These are phyloP conservation scores for Centruroides vittatus DNA, from an alignment of 1,140 invertebrate genomes.

Conservation along the genomic window DNA sequence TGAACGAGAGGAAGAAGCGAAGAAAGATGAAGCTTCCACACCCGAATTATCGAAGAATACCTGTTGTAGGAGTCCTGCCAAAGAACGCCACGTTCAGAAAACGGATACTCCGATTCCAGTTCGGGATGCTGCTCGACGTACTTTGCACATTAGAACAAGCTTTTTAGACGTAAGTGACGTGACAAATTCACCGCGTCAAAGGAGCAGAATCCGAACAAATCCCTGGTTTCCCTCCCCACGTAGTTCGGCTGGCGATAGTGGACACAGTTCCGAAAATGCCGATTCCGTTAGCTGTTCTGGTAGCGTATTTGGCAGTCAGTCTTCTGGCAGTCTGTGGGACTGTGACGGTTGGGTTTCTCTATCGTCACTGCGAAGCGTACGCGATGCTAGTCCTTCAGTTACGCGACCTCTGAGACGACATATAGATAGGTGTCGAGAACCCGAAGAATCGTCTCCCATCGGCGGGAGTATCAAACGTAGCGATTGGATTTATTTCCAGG, in stretches of 20 bases:
- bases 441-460: conserved; percentile 3
- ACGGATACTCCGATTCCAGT: too few species aligned
- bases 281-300: conserved; percentile 6
- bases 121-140: too few species aligned
- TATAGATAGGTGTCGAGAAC: too few species aligned
- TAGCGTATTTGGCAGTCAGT: conserved; percentile 12
- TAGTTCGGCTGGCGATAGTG: not conserved
- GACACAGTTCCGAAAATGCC: conserved; percentile 9
- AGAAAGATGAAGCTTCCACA: too few species aligned
- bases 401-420: too few species aligned
- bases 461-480: conserved; percentile 11
- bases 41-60: too few species aligned
- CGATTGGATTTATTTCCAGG: conserved; percentile 11
- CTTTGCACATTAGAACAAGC: conserved; percentile 6
- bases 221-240: conserved; percentile 12
- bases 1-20: not conserved
- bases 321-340: conserved; percentile 10
- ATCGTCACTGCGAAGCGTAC: not conserved
- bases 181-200: conserved; percentile 3
- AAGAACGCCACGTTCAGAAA: too few species aligned
- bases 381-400: not conserved
- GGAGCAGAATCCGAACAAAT: conserved; percentile 10
- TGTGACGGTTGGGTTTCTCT: not conserved
- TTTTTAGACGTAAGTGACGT: conserved; percentile 3
- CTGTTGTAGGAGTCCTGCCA: too few species aligned